Evolutionary conservation across 2,888 invertebrate genomes (phyloP).

Genomic region (Ormyrus pomaceus): DNA sequence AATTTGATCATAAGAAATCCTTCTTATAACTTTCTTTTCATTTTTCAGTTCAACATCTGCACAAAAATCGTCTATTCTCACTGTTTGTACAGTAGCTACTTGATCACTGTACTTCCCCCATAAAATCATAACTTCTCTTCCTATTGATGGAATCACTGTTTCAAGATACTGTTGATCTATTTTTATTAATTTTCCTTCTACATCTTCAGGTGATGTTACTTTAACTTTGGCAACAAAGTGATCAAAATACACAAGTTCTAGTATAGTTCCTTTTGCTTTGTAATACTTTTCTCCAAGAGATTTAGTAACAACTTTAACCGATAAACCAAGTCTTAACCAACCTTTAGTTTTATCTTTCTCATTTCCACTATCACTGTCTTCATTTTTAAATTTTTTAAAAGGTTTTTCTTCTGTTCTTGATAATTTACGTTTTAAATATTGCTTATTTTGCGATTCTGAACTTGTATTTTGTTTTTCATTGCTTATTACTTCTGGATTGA

Average conservation of each 20-base stretch:
- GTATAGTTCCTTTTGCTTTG: conserved; percentile 91
- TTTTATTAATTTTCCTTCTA: conserved; percentile 79
- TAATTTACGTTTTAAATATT: conserved; percentile 86
- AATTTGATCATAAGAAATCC: conserved; percentile 92
- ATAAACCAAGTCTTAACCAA: conserved; percentile 90
- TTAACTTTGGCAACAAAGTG: conserved; percentile 86
- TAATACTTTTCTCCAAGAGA: conserved; percentile 92
- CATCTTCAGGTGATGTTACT: conserved; percentile 75
- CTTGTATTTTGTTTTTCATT: conserved; percentile 43
- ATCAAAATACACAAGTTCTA: conserved; percentile 82
- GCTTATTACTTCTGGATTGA: conserved; percentile 47
- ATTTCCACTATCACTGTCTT: conserved; percentile 67
- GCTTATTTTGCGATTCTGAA: conserved; percentile 18
- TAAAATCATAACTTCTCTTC: conserved; percentile 86
- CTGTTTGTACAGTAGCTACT: conserved; percentile 81
- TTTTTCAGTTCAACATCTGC: conserved; percentile 77
- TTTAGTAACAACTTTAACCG: conserved; percentile 93
- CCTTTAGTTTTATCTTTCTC: conserved; percentile 78
- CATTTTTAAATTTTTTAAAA: conserved; percentile 81
- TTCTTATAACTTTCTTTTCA: conserved; percentile 80
- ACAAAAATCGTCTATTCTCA: conserved; percentile 86
- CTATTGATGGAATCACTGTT: conserved; percentile 95
- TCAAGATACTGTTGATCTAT: conserved; percentile 94
- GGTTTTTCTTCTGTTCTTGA: conserved; percentile 73
- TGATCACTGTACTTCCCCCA: conserved; percentile 92